phyloP scores from a whole-genome alignment of 2,113 vertebrate genomes.

The Stigmatopora nigra region DNA sequence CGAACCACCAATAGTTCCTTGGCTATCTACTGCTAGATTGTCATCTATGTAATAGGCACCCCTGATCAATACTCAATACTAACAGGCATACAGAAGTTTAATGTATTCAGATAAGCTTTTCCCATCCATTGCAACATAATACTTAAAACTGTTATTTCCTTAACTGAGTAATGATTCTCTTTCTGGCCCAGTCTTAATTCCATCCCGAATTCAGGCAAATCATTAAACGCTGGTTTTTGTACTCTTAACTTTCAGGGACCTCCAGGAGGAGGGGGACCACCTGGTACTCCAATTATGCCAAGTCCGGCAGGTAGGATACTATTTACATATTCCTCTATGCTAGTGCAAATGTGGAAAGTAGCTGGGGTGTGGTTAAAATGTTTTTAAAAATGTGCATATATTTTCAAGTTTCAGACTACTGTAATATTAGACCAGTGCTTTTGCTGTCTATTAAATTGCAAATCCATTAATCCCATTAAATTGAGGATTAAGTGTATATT shows the following conservation, averaged over 20 bases:
- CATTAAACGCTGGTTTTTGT: neutral
- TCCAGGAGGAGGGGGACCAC: conserved; percentile 91
- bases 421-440: too few relatives aligned
- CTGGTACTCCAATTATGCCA: conserved; percentile 98
- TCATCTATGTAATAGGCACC: too few relatives aligned
- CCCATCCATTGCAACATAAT: neutral
- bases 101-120: too few relatives aligned
- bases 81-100: neutral
- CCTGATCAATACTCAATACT: neutral
- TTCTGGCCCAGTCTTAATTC: neutral
- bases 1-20: too few relatives aligned
- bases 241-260: conserved; percentile 75
- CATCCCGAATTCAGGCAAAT: neutral
- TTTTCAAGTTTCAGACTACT: too few relatives aligned
- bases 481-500: neutral
- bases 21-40: too few relatives aligned
- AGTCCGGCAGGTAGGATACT: conserved; percentile 87
- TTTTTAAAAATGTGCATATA: too few relatives aligned
- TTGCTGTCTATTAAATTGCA: too few relatives aligned
- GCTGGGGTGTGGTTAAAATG: too few relatives aligned
- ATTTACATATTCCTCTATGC: too few relatives aligned
- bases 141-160: neutral
- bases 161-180: neutral
- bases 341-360: too few relatives aligned
- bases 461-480: too few relatives aligned